phyloP scores from a whole-genome alignment of 2,113 vertebrate genomes.

The Gallinago media region DNA sequence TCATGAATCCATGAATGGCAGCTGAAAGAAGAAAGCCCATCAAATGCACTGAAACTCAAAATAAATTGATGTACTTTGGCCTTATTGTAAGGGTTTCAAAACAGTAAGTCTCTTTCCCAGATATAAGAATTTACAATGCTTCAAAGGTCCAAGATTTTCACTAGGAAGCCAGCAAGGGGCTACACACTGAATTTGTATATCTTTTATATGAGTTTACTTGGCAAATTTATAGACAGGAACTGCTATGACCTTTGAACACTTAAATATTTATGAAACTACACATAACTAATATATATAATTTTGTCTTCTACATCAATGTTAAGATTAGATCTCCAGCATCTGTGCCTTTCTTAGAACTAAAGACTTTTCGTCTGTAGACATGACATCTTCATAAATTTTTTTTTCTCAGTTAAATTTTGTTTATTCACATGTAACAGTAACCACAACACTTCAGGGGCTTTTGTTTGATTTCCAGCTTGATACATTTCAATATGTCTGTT shows the following conservation, averaged over 20 bases:
- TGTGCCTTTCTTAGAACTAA: not conserved
- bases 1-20: not conserved
- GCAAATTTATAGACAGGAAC: not conserved
- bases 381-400: not conserved
- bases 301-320: not conserved
- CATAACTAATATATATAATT: not conserved
- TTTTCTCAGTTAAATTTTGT: not conserved
- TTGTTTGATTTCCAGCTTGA: not conserved
- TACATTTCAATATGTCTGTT: not conserved
- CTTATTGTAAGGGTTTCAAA: not conserved
- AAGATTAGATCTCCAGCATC: not conserved
- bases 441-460: not conserved
- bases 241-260: not conserved
- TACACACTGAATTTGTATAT: not conserved
- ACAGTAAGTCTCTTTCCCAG: not conserved
- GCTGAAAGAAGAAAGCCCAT: not conserved
- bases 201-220: not conserved
- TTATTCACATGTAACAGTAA: not conserved
- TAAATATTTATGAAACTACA: not conserved
- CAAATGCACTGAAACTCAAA: not conserved
- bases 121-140: not conserved
- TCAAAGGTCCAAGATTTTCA: not conserved
- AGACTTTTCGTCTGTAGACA: not conserved
- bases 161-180: not conserved
- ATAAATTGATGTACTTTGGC: not conserved